Percentiles rank a stretch among this genome's conserved stretches.
phyloP scores from a whole-genome alignment of 2,797 vertebrate species.

The Sandelia bainsii region DNA sequence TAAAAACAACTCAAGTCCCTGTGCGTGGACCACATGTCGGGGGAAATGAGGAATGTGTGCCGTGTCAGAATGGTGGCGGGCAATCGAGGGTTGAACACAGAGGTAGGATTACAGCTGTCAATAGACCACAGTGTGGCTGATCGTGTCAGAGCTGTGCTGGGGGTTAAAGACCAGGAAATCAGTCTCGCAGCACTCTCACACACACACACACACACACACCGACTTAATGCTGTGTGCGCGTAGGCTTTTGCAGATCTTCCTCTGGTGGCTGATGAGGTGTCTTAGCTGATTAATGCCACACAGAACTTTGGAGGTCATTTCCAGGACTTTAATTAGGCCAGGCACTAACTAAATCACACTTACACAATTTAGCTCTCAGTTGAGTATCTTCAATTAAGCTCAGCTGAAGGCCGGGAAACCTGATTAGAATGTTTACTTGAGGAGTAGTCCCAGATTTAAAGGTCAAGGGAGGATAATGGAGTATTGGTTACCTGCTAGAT shows the following conservation, averaged over 20 bases:
- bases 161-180: conserved; percentile 78
- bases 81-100: conserved; percentile 68
- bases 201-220: not conserved
- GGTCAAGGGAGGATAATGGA: conserved; percentile 61
- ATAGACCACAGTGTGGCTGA: conserved; percentile 79
- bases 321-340: conserved; percentile 79
- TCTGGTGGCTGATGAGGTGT: conserved; percentile 76
- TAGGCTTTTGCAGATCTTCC: conserved; percentile 50
- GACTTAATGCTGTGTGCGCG: conserved; percentile 54
- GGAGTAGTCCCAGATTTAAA: conserved; percentile 60
- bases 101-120: conserved; percentile 77
- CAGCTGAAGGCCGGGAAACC: conserved; percentile 66
- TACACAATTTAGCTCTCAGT: conserved; percentile 74
- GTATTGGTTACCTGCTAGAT: conserved; percentile 58
- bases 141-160: conserved; percentile 67
- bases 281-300: conserved; percentile 75
- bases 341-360: conserved; percentile 79
- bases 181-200: conserved; percentile 41
- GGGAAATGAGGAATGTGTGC: conserved; percentile 65
- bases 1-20: conserved; percentile 60
- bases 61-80: conserved; percentile 63
- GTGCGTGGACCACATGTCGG: conserved; percentile 55
- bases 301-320: conserved; percentile 78
- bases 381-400: conserved; percentile 74
- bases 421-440: conserved; percentile 75